Percentiles rank a stretch among this genome's conserved stretches.
These are phyloP conservation scores for Tolmerus cingulatus DNA, from an alignment of 2,888 invertebrate genomes.

Conservation along the genomic window DNA sequence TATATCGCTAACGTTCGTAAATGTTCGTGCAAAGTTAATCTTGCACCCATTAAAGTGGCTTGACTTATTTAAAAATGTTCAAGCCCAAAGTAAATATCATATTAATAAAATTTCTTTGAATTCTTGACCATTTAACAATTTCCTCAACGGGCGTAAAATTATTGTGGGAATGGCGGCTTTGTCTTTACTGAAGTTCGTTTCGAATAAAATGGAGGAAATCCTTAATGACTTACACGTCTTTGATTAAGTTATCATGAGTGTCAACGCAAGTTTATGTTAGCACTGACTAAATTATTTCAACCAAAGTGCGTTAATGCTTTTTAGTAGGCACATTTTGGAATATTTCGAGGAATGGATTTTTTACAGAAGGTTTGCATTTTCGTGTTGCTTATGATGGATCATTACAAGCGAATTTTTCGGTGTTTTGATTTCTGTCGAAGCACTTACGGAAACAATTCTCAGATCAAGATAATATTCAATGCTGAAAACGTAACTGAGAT, in stretches of 20 bases:
- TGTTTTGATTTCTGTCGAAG: neutral
- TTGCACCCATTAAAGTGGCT: no score
- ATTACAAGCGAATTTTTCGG: neutral
- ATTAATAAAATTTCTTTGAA: neutral
- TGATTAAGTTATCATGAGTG: neutral
- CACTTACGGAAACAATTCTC: neutral
- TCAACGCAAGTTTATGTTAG: neutral
- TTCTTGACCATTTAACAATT: neutral
- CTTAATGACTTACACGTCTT: neutral
- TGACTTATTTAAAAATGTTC: no score
- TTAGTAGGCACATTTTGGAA: neutral
- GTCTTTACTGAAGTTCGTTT: neutral
- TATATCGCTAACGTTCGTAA: no score
- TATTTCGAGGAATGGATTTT: neutral
- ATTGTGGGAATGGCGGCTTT: neutral
- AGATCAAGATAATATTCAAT: slow-evolving; percentile 6
- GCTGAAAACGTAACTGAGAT: neutral
- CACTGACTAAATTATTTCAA: neutral
- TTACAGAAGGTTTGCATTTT: neutral
- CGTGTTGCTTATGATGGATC: neutral
- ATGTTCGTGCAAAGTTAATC: no score
- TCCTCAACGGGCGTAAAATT: neutral
- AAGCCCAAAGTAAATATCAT: neutral
- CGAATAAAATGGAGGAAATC: neutral
- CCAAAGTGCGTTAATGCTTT: neutral